Percentiles rank a stretch among this genome's conserved stretches.
Conservation (phyloP, 2,888 invertebrate species). For the Apodemia duryi region DNA sequence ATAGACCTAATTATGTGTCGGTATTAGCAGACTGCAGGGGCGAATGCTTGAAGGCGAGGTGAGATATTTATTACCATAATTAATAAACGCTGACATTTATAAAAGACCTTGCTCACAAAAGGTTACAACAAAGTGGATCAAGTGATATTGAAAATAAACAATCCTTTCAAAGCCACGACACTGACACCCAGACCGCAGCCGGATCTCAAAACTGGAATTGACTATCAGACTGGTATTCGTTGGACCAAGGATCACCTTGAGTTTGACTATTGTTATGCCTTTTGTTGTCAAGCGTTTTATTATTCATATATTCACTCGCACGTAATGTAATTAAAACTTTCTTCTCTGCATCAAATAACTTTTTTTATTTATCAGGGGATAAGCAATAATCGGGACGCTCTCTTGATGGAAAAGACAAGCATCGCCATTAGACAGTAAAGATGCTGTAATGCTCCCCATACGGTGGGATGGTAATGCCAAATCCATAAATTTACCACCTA, state of each 20-base stretch:
- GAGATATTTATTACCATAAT: constrained; percentile 18
- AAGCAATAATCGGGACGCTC: too few species aligned
- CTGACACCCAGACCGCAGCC: constrained; percentile 64
- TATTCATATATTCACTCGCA: background rate
- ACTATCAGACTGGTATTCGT: constrained; percentile 27
- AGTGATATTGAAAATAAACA: constrained; percentile 22
- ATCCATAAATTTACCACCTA: too few species aligned
- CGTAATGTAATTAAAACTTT: background rate
- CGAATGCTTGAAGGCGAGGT: constrained; percentile 21
- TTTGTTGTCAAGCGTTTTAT: constrained; percentile 8
- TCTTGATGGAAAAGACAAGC: too few species aligned
- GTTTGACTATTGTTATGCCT: constrained; percentile 5
- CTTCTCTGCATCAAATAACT: background rate
- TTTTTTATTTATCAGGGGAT: background rate
- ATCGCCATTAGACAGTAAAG: too few species aligned
- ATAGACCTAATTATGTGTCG: constrained; percentile 19
- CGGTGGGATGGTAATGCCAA: too few species aligned
- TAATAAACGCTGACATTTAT: constrained; percentile 19
- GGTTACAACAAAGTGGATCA: constrained; percentile 21
- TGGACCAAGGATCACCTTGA: constrained; percentile 23
- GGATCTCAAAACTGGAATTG: constrained; percentile 52
- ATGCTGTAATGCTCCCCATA: too few species aligned
- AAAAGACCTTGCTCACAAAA: constrained; percentile 19
- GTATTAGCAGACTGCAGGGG: constrained; percentile 1
- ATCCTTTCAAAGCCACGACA: constrained; percentile 42